Conservation (phyloP, 2,888 invertebrate genomes). For the Ormyrus labotus region DNA sequence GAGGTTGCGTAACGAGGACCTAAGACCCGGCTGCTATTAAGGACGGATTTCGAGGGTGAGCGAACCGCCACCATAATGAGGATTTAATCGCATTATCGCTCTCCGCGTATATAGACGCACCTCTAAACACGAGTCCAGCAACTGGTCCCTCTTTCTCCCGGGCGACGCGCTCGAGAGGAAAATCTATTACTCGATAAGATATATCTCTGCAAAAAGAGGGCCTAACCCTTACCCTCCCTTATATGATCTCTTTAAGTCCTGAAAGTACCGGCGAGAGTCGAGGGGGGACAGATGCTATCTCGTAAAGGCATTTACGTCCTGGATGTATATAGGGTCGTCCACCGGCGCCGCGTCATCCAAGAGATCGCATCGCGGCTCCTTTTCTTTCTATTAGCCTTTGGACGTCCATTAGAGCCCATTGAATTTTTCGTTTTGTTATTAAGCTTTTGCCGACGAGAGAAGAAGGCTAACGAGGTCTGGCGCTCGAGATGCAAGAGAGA, state of each 20-base stretch:
- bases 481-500: not conserved
- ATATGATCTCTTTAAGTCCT: conserved; percentile 27
- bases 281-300: conserved; percentile 16
- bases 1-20: not conserved
- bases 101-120: too few species aligned
- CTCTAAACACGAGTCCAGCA: too few species aligned
- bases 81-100: conserved; percentile 62
- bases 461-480: conserved; percentile 13
- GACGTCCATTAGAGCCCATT: too few species aligned
- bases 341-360: not conserved
- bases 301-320: conserved; percentile 30
- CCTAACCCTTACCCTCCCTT: conserved; percentile 24
- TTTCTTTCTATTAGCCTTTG: not conserved
- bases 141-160: too few species aligned
- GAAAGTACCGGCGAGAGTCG: too few species aligned
- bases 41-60: conserved; percentile 62
- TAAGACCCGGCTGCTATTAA: conserved; percentile 58
- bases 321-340: not conserved
- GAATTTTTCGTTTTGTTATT: conserved; percentile 2
- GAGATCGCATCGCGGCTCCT: conserved; percentile 9
- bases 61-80: conserved; percentile 63
- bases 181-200: conserved; percentile 37
- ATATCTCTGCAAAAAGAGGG: not conserved
- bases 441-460: too few species aligned
- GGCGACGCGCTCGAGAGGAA: not conserved